Percentiles rank a stretch among this genome's conserved stretches.
Evolutionary conservation across 2,113 vertebrate species (phyloP).

Genomic region (Chloroceryle aenea): DNA sequence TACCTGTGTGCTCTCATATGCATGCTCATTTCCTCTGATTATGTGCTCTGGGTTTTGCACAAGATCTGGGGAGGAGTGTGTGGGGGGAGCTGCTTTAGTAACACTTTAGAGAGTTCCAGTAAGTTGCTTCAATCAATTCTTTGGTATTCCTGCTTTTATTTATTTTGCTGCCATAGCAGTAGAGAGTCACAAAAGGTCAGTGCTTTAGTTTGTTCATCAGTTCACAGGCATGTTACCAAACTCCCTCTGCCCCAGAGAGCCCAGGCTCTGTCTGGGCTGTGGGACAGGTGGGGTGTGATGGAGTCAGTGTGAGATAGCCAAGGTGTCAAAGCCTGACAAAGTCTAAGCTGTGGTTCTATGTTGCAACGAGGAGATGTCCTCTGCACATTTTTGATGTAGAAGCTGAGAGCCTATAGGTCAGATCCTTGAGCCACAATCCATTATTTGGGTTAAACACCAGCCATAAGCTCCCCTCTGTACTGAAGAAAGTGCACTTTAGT

Average conservation of each 20-base stretch:
- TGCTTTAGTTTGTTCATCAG: background rate
- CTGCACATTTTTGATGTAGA: background rate
- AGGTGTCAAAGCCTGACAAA: accelerated
- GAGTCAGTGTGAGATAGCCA: background rate
- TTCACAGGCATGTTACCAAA: background rate
- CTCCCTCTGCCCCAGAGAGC: background rate
- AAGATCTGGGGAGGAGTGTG: background rate
- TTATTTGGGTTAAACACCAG: background rate
- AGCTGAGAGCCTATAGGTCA: background rate
- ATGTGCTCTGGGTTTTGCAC: background rate
- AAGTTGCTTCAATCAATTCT: background rate
- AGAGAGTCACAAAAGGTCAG: background rate
- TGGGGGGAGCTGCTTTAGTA: background rate
- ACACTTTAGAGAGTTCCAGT: background rate
- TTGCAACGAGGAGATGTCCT: background rate
- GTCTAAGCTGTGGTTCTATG: background rate
- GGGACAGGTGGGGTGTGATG: background rate
- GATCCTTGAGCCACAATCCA: background rate
- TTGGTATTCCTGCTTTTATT: background rate
- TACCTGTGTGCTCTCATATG: background rate
- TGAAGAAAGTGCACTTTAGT: background rate
- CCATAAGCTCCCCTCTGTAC: background rate
- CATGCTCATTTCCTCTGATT: background rate
- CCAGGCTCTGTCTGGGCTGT: background rate
- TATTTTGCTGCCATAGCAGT: background rate